A percentile compares a stretch with the other conserved stretches of the same genome.
Evolutionary conservation across 2,797 vertebrate species (phyloP).

Genomic region (Gambusia yucatana): DNA sequence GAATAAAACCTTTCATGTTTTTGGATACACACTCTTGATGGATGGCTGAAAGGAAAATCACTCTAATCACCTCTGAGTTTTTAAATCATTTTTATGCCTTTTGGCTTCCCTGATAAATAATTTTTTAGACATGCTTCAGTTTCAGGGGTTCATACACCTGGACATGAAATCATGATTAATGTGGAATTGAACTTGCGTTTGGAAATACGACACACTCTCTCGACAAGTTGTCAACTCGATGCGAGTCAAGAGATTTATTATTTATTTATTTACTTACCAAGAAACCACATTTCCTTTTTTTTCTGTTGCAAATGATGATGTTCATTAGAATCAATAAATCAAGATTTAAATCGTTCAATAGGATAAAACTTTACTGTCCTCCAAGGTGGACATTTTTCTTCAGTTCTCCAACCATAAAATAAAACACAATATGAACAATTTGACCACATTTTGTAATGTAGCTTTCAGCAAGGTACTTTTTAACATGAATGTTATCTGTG

Average conservation of each 20-base stretch:
- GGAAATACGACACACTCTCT: background rate
- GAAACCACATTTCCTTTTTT: background rate
- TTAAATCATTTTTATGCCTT: background rate
- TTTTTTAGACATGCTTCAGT: background rate
- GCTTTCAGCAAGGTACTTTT: background rate
- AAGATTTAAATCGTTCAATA: background rate
- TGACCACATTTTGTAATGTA: background rate
- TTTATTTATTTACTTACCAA: background rate
- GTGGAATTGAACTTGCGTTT: background rate
- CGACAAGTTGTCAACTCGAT: background rate
- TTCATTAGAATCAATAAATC: background rate
- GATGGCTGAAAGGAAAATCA: background rate
- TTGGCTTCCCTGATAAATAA: background rate
- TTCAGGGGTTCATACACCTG: background rate
- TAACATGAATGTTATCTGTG: background rate
- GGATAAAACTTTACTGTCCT: no score
- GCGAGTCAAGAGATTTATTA: background rate
- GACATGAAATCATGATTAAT: background rate
- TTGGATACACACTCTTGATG: background rate
- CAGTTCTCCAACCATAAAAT: no score
- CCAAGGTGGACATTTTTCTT: no score
- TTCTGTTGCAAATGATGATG: background rate
- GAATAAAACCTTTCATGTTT: slow-evolving; percentile 5
- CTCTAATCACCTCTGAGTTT: slow-evolving; percentile 2
- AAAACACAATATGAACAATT: no score